These are phyloP conservation scores for Ceratosolen solmsi DNA, from an alignment of 1,140 invertebrate species.

Conservation along the genomic window DNA sequence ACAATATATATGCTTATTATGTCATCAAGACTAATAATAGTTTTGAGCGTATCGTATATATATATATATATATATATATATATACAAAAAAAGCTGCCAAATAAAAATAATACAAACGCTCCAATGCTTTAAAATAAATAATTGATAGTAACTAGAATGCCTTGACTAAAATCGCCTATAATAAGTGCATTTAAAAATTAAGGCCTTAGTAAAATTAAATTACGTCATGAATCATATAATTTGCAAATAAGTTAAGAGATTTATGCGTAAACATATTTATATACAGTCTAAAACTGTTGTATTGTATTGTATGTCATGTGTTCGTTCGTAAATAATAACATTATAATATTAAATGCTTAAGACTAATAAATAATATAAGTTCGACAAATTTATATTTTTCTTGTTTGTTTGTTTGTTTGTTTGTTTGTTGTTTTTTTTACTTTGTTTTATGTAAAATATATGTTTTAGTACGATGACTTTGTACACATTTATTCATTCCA, in stretches of 20 bases:
- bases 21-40: too few relatives aligned
- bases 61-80: not conserved
- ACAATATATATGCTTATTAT: too few relatives aligned
- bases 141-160: conserved; percentile 8
- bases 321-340: too few relatives aligned
- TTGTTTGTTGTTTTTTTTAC: too few relatives aligned
- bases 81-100: not conserved
- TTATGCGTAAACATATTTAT: not conserved
- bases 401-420: too few relatives aligned
- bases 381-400: too few relatives aligned
- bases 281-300: not conserved
- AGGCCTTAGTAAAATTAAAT: conserved; percentile 32
- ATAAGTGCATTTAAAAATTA: conserved; percentile 34
- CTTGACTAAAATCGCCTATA: conserved; percentile 30
- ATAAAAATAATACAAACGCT: too few relatives aligned
- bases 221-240: not conserved
- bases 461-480: too few relatives aligned
- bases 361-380: too few relatives aligned
- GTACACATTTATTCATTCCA: too few relatives aligned
- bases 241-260: not conserved
- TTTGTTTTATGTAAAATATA: too few relatives aligned
- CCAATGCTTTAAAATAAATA: not conserved
- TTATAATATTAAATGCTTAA: too few relatives aligned
- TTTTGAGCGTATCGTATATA: not conserved
- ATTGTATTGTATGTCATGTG: conserved; percentile 1